These are phyloP conservation scores for Acronicta leporina DNA, from an alignment of 2,888 invertebrate genomes.

Conservation along the genomic window DNA sequence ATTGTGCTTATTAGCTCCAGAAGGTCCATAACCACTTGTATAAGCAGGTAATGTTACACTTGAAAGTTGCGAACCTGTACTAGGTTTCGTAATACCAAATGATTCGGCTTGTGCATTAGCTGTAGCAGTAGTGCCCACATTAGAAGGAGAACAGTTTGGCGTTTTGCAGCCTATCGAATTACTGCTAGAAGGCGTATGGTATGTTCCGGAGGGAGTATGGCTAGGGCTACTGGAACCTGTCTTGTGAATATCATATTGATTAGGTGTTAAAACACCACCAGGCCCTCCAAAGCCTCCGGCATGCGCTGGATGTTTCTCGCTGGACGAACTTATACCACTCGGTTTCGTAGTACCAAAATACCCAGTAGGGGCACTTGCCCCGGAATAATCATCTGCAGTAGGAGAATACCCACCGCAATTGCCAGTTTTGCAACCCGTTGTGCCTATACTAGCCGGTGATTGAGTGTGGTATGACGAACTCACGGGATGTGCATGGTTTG, in stretches of 20 bases:
- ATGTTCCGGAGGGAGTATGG: constrained; percentile 16
- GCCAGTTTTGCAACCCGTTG: constrained; percentile 34
- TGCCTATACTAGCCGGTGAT: constrained; percentile 18
- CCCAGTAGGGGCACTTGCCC: constrained; percentile 31
- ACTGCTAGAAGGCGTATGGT: constrained; percentile 16
- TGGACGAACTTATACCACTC: constrained; percentile 2
- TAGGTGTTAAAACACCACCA: constrained; percentile 64
- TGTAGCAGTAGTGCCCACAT: constrained; percentile 9
- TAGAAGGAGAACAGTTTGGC: constrained; percentile 31
- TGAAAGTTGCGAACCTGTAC: constrained; percentile 16
- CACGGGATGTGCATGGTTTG: constrained; percentile 24
- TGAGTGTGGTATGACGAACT: constrained; percentile 42
- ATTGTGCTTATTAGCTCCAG: constrained; percentile 26
- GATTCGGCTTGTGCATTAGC: constrained; percentile 24
- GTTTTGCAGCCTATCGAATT: constrained; percentile 29
- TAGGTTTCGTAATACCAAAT: constrained; percentile 30
- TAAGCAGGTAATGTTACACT: constrained; percentile 25
- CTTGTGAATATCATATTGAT: constrained; percentile 22
- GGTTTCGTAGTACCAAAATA: constrained; percentile 41
- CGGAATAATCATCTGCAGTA: constrained; percentile 26
- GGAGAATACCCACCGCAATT: constrained; percentile 40
- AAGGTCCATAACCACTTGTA: constrained; percentile 32
- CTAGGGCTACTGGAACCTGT: constrained; percentile 20
- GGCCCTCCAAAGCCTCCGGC: constrained; percentile 72
- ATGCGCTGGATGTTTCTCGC: constrained; percentile 60